Conservation (phyloP, 2,888 invertebrate genomes). For the Pediacus dermestoides region DNA sequence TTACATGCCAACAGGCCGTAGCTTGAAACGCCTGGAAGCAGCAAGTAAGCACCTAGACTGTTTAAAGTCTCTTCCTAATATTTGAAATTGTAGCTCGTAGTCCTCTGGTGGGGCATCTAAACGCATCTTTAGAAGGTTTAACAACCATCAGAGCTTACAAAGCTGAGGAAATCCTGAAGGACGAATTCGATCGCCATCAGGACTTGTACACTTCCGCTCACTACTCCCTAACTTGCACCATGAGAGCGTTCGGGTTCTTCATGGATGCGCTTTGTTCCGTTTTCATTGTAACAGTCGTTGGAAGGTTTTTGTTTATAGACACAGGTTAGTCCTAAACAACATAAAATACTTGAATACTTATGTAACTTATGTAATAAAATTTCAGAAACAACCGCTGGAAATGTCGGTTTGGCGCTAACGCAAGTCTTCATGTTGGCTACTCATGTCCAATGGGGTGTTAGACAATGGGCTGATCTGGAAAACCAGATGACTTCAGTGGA, state of each 20-base stretch:
- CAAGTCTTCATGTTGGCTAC: constrained; percentile 75
- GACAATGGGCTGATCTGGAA: constrained; percentile 78
- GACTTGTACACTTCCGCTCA: constrained; percentile 43
- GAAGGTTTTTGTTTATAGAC: constrained; percentile 29
- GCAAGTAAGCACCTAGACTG: constrained; percentile 30
- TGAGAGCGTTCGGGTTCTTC: constrained; percentile 41
- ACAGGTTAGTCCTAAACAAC: constrained; percentile 58
- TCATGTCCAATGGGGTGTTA: constrained; percentile 58
- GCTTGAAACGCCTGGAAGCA: constrained; percentile 37
- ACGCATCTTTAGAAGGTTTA: constrained; percentile 45
- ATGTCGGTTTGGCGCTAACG: constrained; percentile 63
- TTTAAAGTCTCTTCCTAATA: constrained; percentile 2
- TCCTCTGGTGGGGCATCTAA: constrained; percentile 45
- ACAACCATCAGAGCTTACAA: constrained; percentile 44
- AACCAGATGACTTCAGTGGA: constrained; percentile 90
- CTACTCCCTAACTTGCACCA: constrained; percentile 36
- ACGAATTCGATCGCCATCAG: constrained; percentile 45
- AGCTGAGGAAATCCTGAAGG: constrained; percentile 37
- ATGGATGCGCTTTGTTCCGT: constrained; percentile 36
- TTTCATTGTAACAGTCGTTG: constrained; percentile 30
- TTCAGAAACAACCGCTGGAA: constrained; percentile 33
- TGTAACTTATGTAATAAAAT: too few relatives aligned
- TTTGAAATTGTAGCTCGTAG: constrained; percentile 39
- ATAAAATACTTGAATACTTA: too few relatives aligned
- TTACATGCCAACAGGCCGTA: constrained; percentile 36